phyloP scores from a whole-genome alignment of 2,797 vertebrate genomes.

The Taenioides sp. region DNA sequence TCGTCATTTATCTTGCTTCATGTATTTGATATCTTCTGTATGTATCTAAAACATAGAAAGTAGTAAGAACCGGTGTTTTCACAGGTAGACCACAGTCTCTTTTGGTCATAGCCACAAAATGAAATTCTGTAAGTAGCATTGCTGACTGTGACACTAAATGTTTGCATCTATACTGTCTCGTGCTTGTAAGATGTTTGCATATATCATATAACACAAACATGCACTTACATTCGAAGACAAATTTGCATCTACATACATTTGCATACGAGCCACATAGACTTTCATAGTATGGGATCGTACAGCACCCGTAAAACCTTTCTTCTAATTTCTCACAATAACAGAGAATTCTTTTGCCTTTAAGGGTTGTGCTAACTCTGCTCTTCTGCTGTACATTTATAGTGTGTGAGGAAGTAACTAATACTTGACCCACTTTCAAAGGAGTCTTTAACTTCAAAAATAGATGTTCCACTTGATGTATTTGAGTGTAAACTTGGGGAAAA shows the following conservation, averaged over 20 bases:
- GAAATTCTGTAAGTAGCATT: not conserved
- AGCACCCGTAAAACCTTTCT: conserved; percentile 6
- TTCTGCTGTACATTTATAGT: conserved; percentile 10
- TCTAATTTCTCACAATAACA: not conserved
- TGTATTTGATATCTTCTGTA: no score
- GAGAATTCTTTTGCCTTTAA: not conserved
- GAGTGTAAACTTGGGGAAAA: conserved; percentile 34
- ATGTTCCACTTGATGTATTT: conserved; percentile 12
- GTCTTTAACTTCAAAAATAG: conserved; percentile 14
- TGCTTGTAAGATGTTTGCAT: not conserved
- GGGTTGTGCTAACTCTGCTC: conserved; percentile 12
- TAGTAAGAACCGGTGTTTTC: not conserved
- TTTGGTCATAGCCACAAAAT: not conserved
- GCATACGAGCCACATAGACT: conserved; percentile 13
- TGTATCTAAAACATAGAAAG: no score
- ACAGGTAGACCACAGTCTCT: not conserved
- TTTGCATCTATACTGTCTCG: not conserved
- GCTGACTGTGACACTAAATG: not conserved
- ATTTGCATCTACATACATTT: conserved; percentile 14
- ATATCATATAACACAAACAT: conserved; percentile 19
- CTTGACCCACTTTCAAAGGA: conserved; percentile 8
- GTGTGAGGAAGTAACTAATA: conserved; percentile 12
- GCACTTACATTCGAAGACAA: not conserved
- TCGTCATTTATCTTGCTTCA: no score
- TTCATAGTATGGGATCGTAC: not conserved